Evolutionary conservation across 2,113 vertebrate genomes (phyloP), one percentile per base, ranked within the genome.

Genomic region (Clinocottus analis): DNA sequence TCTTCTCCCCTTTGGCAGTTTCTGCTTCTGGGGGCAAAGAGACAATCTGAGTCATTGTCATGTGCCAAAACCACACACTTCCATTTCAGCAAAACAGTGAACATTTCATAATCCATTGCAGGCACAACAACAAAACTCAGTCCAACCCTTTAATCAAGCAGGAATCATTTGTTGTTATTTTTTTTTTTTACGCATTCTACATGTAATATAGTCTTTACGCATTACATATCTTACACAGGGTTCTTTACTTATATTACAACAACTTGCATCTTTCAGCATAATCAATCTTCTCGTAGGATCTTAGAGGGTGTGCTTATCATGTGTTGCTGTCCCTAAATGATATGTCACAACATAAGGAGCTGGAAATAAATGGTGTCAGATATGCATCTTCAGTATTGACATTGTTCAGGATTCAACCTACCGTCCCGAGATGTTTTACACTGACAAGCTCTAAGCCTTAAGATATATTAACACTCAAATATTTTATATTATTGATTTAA

Each of bases 1-100:
- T 96, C 92, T 97, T 98, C 84, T 97, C 96, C 10, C 96, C 97
- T 91, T 96, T 96, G 45, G 84, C 91, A 1, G 93, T 84, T 77
- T 95, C 96, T 84, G 94, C 96, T 80, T 95, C 95, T 94, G 95
- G 83, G 27, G 25, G 25, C 16, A 60, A 39, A 58, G 9, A 79
- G 41, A 55, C 47, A 61, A 21, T 35, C 5, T 8, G 59, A 35
- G 41, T 81, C 61, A 63, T 29, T 55, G 58, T 29, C 4, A 0
- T 19, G 4, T 59, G 60, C 45, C 43, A 69, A 37, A 16, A 45
- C 7, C 45, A 37, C 9, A 8, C n/a, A 56, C 62, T 23, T 31
- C 13, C 3, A 47, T 33, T 19, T 51, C 11, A 53, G 4, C 16
- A 25, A 4, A 58, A 67, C 29, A 63, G 25, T 5, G 59, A 53